Evolutionary conservation across 2,797 vertebrate genomes (phyloP).

Genomic region (Falco peregrinus): DNA sequence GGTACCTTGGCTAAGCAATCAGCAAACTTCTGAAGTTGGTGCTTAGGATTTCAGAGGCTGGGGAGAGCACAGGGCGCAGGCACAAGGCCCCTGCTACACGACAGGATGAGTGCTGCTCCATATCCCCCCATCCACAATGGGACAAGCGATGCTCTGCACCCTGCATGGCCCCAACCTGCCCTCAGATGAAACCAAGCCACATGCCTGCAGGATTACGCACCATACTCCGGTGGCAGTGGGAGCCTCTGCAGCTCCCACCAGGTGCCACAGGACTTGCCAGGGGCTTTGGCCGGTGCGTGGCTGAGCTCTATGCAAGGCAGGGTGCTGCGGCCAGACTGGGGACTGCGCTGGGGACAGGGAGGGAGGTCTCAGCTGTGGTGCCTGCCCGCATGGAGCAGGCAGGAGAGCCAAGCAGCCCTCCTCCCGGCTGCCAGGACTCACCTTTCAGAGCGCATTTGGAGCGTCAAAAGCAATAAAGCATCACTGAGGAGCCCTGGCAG

Average conservation of each 20-base stretch:
- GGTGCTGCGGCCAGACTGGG: neutral
- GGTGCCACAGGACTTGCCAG: fast-evolving
- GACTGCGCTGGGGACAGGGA: neutral
- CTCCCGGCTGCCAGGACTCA: neutral
- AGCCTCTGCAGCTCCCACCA: neutral
- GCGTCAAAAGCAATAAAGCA: slow-evolving; percentile 61
- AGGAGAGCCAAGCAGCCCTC: neutral
- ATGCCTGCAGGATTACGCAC: fast-evolving
- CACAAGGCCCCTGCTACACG: fast-evolving
- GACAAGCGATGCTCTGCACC: neutral
- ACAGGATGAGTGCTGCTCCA: neutral
- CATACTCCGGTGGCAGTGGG: fast-evolving
- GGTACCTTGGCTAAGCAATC: neutral
- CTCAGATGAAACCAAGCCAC: fast-evolving
- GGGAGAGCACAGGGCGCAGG: neutral
- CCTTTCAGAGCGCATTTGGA: neutral
- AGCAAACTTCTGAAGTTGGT: neutral
- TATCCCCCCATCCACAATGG: too few species aligned
- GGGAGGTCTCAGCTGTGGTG: neutral
- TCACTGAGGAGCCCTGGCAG: slow-evolving; percentile 12
- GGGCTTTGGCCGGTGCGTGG: neutral
- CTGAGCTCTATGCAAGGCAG: neutral
- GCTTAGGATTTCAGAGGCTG: neutral
- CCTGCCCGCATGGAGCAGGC: fast-evolving
- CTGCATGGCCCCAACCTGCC: neutral